Conservation (phyloP, 1,140 invertebrate species). For the Zaprionus capensis region DNA sequence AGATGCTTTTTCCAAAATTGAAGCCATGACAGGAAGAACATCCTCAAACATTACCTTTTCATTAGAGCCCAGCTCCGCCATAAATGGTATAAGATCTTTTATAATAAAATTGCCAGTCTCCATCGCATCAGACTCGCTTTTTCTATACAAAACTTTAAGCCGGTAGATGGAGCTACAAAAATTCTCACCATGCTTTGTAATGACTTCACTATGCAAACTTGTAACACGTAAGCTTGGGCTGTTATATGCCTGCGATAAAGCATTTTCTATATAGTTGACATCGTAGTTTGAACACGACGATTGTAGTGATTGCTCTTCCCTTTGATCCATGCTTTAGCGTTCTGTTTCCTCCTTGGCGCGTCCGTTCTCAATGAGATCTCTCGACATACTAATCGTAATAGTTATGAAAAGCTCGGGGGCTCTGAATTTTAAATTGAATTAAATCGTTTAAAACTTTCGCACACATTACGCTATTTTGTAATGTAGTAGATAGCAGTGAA, state of each 20-base stretch:
- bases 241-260: conserved; percentile 47
- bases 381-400: conserved; percentile 39
- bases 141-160: conserved; percentile 48
- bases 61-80: conserved; percentile 57
- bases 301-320: conserved; percentile 4
- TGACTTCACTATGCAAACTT: conserved; percentile 33
- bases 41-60: conserved; percentile 60
- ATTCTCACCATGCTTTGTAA: conserved; percentile 61
- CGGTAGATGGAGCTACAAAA: conserved; percentile 72
- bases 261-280: conserved; percentile 51
- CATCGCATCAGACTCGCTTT: conserved; percentile 19
- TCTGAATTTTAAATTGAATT: neutral
- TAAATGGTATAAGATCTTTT: conserved; percentile 54
- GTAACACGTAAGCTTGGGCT: conserved; percentile 47
- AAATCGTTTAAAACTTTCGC: conserved; percentile 1
- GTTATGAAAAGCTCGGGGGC: neutral
- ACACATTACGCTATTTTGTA: neutral
- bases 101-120: conserved; percentile 52
- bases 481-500: neutral
- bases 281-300: conserved; percentile 16
- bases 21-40: conserved; percentile 57
- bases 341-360: neutral
- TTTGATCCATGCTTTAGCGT: conserved; percentile 21
- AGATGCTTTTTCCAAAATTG: conserved; percentile 30
- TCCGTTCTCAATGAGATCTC: conserved; percentile 26